These are phyloP conservation scores for Epicauta chinensis DNA, from an alignment of 1,140 invertebrate species.

Conservation along the genomic window DNA sequence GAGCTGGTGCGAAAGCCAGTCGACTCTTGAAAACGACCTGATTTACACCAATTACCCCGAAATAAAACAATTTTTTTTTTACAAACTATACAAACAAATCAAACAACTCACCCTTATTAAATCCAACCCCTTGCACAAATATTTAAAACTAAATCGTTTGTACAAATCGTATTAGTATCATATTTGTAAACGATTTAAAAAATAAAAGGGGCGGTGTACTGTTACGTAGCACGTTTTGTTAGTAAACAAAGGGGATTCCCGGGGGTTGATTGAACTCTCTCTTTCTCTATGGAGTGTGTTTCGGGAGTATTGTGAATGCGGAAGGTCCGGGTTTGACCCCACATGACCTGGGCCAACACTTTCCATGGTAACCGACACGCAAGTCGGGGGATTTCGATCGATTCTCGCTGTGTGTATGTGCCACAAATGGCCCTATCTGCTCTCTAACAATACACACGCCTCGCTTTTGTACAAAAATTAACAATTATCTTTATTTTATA, in stretches of 20 bases:
- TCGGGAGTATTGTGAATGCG: slow-evolving; percentile 28
- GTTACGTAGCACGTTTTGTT: slow-evolving; percentile 9
- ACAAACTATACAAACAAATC: too few species aligned
- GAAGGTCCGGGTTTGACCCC: slow-evolving; percentile 44
- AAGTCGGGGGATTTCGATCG: slow-evolving; percentile 38
- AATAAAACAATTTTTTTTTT: too few species aligned
- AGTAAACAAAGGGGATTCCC: slow-evolving; percentile 25
- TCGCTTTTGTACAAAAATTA: slow-evolving; percentile 6
- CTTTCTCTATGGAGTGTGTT: not conserved
- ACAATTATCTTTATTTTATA: slow-evolving; percentile 13
- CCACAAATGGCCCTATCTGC: slow-evolving; percentile 20
- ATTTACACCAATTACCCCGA: slow-evolving; percentile 17
- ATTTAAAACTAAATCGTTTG: too few species aligned
- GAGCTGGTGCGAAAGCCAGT: slow-evolving; percentile 24
- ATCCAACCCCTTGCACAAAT: too few species aligned
- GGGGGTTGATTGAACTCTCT: slow-evolving; percentile 25
- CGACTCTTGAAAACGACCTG: slow-evolving; percentile 16
- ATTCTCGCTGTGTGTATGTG: slow-evolving; percentile 29
- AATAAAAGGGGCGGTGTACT: not conserved
- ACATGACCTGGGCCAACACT: slow-evolving; percentile 44
- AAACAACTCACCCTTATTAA: too few species aligned
- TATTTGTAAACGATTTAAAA: too few species aligned
- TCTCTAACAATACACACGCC: slow-evolving; percentile 20
- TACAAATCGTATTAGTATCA: too few species aligned
- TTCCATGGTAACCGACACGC: slow-evolving; percentile 45